Evolutionary conservation across 2,888 invertebrate genomes (phyloP).

Genomic region (Harmothoe impar): DNA sequence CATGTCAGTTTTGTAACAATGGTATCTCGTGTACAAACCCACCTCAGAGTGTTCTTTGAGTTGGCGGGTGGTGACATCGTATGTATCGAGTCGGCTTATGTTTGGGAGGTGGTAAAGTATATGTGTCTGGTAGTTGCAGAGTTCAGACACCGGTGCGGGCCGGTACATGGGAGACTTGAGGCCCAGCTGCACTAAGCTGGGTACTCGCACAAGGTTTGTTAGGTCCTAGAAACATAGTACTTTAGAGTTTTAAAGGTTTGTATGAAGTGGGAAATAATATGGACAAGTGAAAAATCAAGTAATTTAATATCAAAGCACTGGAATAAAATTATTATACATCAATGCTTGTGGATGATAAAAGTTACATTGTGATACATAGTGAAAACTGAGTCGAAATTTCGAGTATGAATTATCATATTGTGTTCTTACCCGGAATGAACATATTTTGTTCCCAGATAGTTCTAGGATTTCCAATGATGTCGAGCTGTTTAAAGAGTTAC

Average conservation of each 20-base stretch:
- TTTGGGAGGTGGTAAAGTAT: slow-evolving; percentile 82
- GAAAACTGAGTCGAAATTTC: too few relatives aligned
- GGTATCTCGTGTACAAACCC: slow-evolving; percentile 48
- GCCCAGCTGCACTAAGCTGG: slow-evolving; percentile 76
- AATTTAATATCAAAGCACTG: too few relatives aligned
- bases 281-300: not conserved
- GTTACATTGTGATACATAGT: too few relatives aligned
- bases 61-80: slow-evolving; percentile 79
- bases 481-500: slow-evolving; percentile 78
- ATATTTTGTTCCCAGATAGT: slow-evolving; percentile 82
- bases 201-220: slow-evolving; percentile 78
- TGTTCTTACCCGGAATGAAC: slow-evolving; percentile 78
- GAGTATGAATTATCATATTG: too few relatives aligned
- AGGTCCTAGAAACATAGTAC: slow-evolving; percentile 77
- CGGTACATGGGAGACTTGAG: slow-evolving; percentile 81
- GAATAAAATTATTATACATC: too few relatives aligned
- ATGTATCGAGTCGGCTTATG: slow-evolving; percentile 79
- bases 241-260: not conserved
- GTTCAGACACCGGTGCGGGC: slow-evolving; percentile 79
- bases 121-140: slow-evolving; percentile 83
- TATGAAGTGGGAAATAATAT: not conserved
- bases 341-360: too few relatives aligned
- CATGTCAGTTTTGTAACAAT: not conserved
- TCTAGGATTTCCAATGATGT: slow-evolving; percentile 79
- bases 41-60: slow-evolving; percentile 82